phyloP scores from a whole-genome alignment of 1,140 invertebrate species.

The Ceratina japonica region DNA sequence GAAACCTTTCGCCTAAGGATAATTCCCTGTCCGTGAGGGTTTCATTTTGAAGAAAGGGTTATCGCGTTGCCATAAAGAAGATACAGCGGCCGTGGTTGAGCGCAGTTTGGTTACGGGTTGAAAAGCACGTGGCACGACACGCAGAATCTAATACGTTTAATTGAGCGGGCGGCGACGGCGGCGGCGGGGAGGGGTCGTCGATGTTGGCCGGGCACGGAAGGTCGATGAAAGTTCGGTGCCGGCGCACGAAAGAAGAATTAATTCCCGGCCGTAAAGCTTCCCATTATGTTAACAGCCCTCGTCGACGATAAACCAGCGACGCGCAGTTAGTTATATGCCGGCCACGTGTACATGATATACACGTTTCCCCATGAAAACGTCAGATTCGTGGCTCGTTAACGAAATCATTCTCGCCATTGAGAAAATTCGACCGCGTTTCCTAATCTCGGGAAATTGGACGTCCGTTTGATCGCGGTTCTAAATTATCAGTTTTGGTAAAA shows the following conservation, averaged over 20 bases:
- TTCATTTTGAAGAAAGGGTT: background rate
- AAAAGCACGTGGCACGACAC: conserved; percentile 11
- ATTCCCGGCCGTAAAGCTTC: conserved; percentile 55
- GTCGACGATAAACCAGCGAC: conserved; percentile 43
- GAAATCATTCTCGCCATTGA: conserved; percentile 8
- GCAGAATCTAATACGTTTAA: conserved; percentile 47
- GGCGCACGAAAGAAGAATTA: conserved; percentile 47
- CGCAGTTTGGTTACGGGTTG: background rate
- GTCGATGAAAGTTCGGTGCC: conserved; percentile 27
- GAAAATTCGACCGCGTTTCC: too few species aligned
- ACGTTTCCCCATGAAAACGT: background rate
- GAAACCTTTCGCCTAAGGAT: too few species aligned
- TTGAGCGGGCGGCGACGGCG: conserved; percentile 43
- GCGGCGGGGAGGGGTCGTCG: conserved; percentile 37
- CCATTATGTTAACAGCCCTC: conserved; percentile 54
- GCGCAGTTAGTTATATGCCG: conserved; percentile 49
- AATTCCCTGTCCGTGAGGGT: background rate
- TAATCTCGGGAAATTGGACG: too few species aligned
- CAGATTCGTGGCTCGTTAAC: conserved; percentile 47
- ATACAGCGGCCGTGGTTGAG: background rate
- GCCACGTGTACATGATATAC: conserved; percentile 18
- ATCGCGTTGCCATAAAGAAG: background rate
- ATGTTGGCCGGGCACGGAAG: conserved; percentile 44
- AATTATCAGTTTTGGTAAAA: too few species aligned
- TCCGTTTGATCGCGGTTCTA: background rate